Base-by-base conservation (phyloP, 2,113 vertebrate species). In the Callipepla californica region DNA sequence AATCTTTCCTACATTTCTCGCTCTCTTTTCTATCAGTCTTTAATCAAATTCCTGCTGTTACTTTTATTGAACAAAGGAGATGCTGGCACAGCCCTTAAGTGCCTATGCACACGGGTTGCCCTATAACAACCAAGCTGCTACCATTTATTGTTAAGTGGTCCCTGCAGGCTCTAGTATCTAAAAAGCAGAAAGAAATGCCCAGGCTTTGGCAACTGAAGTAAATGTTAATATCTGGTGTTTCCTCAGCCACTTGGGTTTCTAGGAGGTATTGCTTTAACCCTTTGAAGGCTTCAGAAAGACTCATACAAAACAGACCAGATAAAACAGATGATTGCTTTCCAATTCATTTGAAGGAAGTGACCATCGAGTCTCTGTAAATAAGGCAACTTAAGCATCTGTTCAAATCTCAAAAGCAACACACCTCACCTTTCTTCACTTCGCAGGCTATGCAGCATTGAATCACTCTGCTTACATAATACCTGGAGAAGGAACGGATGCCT, bases 21-120 rank as follows among this genome's bases (percentile, higher is more conserved):
- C 58, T 80, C 85, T 75, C 63, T 89, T 83, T 96, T 96, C 94
- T 87, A 92, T 82, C 86, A 76, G 80, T 68, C 67, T 96, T 96
- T 87, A 94, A 91, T 91, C 74, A 95, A 94, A 92, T 89, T 91
- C 93, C 90, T 78, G 93, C 87, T 96, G 94, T 61, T 95, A 89
- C 86, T 95, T 94, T 89, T 94, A 91, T 59, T 92, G 75, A 85
- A 87, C 87, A 93, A 96, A 90, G 58, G 88, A 87, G 59, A 92
- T 74, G 69, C 87, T 95, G 92, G 94, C 73, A 91, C 72, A 50
- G 53, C 58, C 90, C 87, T 51, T 70, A 42, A 93, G 55, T 73
- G 69, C 90, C 89, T 90, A 20, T 65, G 87, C 89, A 59, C 74
- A 66, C 0, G 76, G 57, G 81, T 51, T 95, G 78, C 58, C 68